phyloP scores from a whole-genome alignment of 1,140 invertebrate species.

The Solen grandis region DNA sequence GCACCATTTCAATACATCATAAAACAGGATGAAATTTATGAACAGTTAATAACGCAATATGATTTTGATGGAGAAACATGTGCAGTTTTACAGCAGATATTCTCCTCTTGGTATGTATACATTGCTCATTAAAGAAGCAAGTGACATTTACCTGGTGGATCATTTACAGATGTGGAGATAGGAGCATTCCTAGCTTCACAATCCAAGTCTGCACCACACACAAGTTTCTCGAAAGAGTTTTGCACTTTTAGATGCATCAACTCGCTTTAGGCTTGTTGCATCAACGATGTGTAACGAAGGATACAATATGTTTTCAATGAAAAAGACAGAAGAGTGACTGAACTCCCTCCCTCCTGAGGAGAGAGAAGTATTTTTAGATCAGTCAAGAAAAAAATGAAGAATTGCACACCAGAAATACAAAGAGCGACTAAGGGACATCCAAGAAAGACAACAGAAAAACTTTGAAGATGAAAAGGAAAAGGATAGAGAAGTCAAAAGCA shows the following conservation, averaged over 20 bases:
- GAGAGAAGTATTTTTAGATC: not conserved
- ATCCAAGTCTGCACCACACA: constrained; percentile 8
- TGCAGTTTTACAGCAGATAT: not conserved
- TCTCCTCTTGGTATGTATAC: not conserved
- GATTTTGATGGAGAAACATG: not conserved
- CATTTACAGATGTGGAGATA: not conserved
- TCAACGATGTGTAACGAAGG: not conserved
- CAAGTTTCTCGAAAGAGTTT: constrained; percentile 41
- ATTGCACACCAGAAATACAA: constrained; percentile 15
- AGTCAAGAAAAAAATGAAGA: not conserved
- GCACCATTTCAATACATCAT: not conserved
- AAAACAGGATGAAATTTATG: not conserved
- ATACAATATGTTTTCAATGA: constrained; percentile 41
- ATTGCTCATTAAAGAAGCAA: not conserved
- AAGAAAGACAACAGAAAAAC: not conserved
- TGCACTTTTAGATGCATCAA: constrained; percentile 15
- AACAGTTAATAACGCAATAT: not conserved
- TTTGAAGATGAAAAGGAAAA: not conserved
- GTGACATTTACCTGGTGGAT: constrained; percentile 29
- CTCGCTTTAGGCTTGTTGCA: constrained; percentile 4
- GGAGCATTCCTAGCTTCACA: not conserved
- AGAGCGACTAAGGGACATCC: not conserved
- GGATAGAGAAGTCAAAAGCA: not conserved
- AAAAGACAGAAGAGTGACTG: constrained; percentile 40
- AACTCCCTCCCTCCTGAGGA: not conserved